phyloP scores from a whole-genome alignment of 2,888 invertebrate genomes.

The Bimastos eiseni region DNA sequence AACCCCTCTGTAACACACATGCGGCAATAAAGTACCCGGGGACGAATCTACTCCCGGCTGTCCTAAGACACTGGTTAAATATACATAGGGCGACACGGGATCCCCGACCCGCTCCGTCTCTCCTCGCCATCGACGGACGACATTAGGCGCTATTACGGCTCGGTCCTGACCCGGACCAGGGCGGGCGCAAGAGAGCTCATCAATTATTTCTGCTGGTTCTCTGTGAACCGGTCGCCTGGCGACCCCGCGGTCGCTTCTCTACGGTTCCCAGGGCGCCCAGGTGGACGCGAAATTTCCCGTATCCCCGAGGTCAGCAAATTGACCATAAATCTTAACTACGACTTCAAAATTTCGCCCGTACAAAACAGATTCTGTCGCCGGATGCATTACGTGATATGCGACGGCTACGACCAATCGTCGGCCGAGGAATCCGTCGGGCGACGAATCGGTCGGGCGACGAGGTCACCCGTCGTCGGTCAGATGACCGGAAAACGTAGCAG shows the following conservation, averaged over 20 bases:
- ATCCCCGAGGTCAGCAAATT: constrained; percentile 21
- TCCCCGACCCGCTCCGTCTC: neutral
- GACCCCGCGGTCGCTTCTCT: constrained; percentile 20
- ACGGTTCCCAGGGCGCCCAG: constrained; percentile 25
- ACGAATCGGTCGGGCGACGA: too few species aligned
- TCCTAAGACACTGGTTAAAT: constrained; percentile 27
- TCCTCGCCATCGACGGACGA: neutral
- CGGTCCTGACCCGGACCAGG: constrained; percentile 21
- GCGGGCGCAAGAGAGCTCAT: neutral
- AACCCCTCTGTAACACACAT: neutral
- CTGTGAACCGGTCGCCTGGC: constrained; percentile 16
- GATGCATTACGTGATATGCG: constrained; percentile 17
- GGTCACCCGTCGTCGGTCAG: neutral
- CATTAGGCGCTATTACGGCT: constrained; percentile 24
- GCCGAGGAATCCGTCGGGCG: too few species aligned
- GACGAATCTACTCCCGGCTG: neutral
- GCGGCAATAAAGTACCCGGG: constrained; percentile 6
- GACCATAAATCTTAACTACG: constrained; percentile 25
- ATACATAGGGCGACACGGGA: constrained; percentile 17
- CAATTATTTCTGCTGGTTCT: neutral
- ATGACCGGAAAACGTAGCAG: neutral
- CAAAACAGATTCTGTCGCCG: constrained; percentile 19
- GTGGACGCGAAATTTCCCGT: constrained; percentile 24
- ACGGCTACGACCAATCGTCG: too few species aligned
- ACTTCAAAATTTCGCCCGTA: constrained; percentile 23